Evolutionary conservation across 2,888 invertebrate species (phyloP).

Genomic region (Charanyca ferruginea): DNA sequence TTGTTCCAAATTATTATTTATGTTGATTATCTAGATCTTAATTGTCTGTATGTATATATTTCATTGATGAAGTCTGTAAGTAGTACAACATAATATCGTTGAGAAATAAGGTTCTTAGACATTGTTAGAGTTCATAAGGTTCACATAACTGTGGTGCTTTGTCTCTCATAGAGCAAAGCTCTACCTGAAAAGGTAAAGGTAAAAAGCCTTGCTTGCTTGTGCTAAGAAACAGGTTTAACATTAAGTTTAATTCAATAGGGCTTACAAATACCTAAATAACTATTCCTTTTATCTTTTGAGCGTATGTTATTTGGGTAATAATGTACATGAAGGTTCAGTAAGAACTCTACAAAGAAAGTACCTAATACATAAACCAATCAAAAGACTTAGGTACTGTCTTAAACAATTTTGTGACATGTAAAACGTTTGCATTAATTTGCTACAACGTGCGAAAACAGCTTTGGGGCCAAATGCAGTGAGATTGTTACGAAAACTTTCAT

Average conservation of each 20-base stretch:
- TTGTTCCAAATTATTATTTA: not conserved
- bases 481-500: conserved; percentile 46
- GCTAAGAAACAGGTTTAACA: conserved; percentile 29
- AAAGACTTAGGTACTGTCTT: no score
- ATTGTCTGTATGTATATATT: no score
- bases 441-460: conserved; percentile 13
- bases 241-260: not conserved
- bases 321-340: not conserved
- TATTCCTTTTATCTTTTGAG: not conserved
- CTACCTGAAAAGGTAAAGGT: conserved; percentile 20
- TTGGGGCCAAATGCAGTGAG: not conserved
- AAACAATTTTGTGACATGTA: conserved; percentile 2
- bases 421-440: conserved; percentile 3
- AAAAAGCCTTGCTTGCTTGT: conserved; percentile 30
- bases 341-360: not conserved
- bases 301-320: not conserved
- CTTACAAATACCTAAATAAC: not conserved
- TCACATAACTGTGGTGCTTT: conserved; percentile 46
- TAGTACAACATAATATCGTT: conserved; percentile 6
- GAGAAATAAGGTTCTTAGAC: conserved; percentile 13
- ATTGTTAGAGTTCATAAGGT: conserved; percentile 24
- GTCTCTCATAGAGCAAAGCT: conserved; percentile 34
- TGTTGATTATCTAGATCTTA: no score
- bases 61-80: not conserved
- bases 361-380: not conserved